These are phyloP conservation scores for Salticus scenicus DNA, from an alignment of 2,888 invertebrate species.

Conservation along the genomic window DNA sequence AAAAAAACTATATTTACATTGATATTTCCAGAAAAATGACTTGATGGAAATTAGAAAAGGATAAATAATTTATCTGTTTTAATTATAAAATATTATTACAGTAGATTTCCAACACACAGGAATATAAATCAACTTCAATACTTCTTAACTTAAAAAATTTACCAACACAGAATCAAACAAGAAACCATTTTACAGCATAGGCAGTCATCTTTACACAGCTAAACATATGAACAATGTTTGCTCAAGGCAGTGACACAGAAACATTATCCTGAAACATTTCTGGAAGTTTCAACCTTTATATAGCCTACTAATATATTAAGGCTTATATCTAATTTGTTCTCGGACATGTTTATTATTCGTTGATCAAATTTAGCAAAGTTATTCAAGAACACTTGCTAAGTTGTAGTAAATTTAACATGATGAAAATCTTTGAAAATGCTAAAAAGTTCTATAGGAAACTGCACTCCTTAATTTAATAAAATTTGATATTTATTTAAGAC, in stretches of 20 bases:
- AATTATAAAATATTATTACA: too few relatives aligned
- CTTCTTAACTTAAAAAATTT: too few relatives aligned
- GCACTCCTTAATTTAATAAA: background rate
- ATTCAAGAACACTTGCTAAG: background rate
- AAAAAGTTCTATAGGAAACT: background rate
- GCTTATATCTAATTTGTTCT: slow-evolving; percentile 13
- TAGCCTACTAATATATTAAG: background rate
- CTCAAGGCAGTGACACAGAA: slow-evolving; percentile 21
- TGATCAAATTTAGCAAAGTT: background rate
- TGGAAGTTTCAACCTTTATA: too few relatives aligned
- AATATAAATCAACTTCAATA: too few relatives aligned
- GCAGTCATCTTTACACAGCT: background rate
- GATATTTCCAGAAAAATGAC: background rate
- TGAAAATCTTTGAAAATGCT: background rate
- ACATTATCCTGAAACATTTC: background rate
- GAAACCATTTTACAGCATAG: background rate
- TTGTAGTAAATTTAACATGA: background rate
- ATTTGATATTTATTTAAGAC: background rate
- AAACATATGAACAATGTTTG: too few relatives aligned
- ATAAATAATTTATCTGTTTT: too few relatives aligned
- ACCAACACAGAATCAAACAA: background rate
- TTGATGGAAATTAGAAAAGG: too few relatives aligned
- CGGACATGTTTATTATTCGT: slow-evolving; percentile 8
- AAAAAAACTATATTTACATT: background rate
- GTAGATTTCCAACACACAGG: too few relatives aligned